Evolutionary conservation across 2,113 vertebrate species (phyloP), one percentile per base, ranked within the genome.

Genomic region (Ciconia maguari): DNA sequence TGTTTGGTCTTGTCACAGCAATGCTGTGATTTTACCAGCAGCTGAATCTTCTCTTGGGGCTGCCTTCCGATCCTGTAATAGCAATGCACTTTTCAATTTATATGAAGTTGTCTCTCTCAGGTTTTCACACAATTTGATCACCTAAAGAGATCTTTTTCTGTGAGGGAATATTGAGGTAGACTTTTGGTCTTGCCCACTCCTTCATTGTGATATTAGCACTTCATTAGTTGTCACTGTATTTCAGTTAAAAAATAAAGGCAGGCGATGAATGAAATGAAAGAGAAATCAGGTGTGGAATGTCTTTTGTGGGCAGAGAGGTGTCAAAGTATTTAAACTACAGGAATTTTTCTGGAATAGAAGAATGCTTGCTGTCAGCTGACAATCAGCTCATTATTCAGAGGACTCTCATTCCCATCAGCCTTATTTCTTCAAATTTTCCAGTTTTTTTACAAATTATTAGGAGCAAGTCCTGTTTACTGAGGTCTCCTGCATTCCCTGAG

Each of bases 401-500:
- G 19, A 38, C 26, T 65, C 26, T 38, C 38, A 15, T 60, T 90
- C 32, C 6, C 24, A 7, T 76, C 36, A 72, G 19, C 3, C 16
- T 52, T 49, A 4, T 55, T 62, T 62, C 27, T 78, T 83, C 48
- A 30, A 17, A 15, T 64, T 38, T 48, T 44, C 6, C 4, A 5
- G 0, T n/a, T 76, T 81, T 27, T 20, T 34, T 80, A 41, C 7
- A 17, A 54, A 17, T 46, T 22, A 17, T 46, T 52, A n/a, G 51
- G 41, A 46, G 12, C 16, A 36, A 27, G 17, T 38, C 29, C 16
- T 51, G 9, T 49, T 81, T 38, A 16, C 34, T 34, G 51, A 18
- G 10, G 7, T 87, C 11, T 78, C 24, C 0, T 4, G 13, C 0
- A 0, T 46, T 54, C 9, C 22, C 21, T 4, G 30, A 68, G 29